Evolutionary conservation across 1,140 invertebrate species (phyloP).

Genomic region (Cyclina sinensis): DNA sequence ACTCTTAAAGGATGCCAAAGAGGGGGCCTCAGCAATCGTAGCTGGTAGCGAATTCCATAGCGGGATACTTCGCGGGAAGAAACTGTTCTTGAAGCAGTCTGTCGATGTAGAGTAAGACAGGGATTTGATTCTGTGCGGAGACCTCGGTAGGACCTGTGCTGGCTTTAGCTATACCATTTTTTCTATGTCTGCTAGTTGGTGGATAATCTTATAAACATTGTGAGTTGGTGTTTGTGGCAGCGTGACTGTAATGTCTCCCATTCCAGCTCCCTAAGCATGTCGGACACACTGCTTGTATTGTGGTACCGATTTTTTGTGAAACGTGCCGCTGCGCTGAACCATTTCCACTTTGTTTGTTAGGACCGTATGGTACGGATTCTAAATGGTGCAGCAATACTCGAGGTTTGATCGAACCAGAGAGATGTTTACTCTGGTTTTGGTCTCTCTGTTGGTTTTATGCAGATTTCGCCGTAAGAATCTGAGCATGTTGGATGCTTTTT

Average conservation of each 20-base stretch:
- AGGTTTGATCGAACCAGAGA: not conserved
- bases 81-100: not conserved
- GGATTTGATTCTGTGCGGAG: no score
- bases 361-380: not conserved
- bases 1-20: no score
- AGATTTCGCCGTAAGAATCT: not conserved
- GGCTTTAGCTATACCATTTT: not conserved
- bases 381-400: not conserved
- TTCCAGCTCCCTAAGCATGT: not conserved
- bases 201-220: not conserved
- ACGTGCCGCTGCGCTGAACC: not conserved
- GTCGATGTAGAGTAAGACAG: not conserved
- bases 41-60: no score
- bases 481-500: not conserved
- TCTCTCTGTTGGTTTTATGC: no score
- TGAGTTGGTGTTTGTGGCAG: conserved; percentile 12
- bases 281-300: conserved; percentile 14
- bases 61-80: not conserved
- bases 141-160: no score
- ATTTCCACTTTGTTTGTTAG: not conserved
- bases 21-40: no score
- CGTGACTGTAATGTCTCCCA: conserved; percentile 15
- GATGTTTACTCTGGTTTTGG: not conserved
- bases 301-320: not conserved
- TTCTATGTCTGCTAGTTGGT: not conserved